Percentiles rank a stretch among this genome's conserved stretches.
Evolutionary conservation across 2,797 vertebrate genomes (phyloP).

Genomic region (Galago senegalensis): DNA sequence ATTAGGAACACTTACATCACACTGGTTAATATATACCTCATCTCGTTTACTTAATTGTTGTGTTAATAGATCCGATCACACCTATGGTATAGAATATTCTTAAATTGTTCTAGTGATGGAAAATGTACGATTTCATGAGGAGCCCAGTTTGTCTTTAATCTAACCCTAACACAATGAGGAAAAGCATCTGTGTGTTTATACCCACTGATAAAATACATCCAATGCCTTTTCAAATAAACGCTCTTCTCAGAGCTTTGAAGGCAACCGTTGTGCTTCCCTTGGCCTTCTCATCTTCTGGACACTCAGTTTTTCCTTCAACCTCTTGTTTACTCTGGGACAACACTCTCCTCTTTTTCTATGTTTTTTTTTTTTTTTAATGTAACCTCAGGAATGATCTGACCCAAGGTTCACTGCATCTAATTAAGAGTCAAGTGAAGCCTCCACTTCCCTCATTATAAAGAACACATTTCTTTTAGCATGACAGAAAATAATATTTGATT

Average conservation of each 20-base stretch:
- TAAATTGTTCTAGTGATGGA: conserved; percentile 1
- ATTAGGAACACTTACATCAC: too few relatives aligned
- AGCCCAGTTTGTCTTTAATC: background rate
- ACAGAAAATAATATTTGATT: background rate
- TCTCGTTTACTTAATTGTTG: too few relatives aligned
- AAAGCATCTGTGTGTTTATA: background rate
- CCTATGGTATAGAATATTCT: background rate
- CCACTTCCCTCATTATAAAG: background rate
- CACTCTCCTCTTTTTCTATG: background rate
- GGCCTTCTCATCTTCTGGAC: background rate
- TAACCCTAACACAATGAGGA: background rate
- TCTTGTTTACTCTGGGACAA: background rate
- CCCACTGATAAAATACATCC: background rate
- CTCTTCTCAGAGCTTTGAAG: background rate
- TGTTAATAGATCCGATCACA: too few relatives aligned
- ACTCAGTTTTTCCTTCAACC: background rate
- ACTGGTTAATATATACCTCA: too few relatives aligned
- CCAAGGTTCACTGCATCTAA: background rate
- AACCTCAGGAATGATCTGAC: background rate
- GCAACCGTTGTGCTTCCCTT: background rate
- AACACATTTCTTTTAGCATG: background rate
- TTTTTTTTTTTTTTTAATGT: conserved; percentile 5
- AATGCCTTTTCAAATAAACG: background rate
- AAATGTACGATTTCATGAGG: background rate
- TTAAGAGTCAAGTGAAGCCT: background rate